Percentiles rank a stretch among this genome's conserved stretches.
These are phyloP conservation scores for Macrobrachium rosenbergii DNA, from an alignment of 1,140 invertebrate species.

Conservation along the genomic window DNA sequence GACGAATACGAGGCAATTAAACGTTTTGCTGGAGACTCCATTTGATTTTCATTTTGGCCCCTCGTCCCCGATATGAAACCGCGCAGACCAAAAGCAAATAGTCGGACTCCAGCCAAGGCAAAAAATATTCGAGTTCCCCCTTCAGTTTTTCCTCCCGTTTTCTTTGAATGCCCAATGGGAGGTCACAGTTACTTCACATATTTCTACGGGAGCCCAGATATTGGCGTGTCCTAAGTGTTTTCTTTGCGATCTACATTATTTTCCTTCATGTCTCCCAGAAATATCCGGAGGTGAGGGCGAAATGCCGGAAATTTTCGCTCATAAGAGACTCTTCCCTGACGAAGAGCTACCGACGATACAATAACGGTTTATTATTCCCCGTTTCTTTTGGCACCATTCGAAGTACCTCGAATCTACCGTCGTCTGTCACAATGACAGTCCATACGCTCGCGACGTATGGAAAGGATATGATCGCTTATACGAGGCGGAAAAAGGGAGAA, in stretches of 20 bases:
- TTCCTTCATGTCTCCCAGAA: slow-evolving; percentile 58
- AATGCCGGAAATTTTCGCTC: slow-evolving; percentile 60
- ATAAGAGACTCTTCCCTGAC: slow-evolving; percentile 37
- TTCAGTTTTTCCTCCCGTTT: slow-evolving; percentile 15
- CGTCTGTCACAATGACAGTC: too few species aligned
- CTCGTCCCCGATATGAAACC: slow-evolving; percentile 42
- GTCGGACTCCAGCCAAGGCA: slow-evolving; percentile 20
- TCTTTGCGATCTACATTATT: slow-evolving; percentile 63
- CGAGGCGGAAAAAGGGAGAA: background rate
- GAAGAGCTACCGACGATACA: slow-evolving; percentile 28
- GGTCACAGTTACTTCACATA: slow-evolving; percentile 60
- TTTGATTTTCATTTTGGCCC: slow-evolving; percentile 45
- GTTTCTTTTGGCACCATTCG: background rate
- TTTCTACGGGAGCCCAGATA: slow-evolving; percentile 57
- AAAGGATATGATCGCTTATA: background rate
- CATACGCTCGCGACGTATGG: too few species aligned
- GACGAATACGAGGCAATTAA: slow-evolving; percentile 58
- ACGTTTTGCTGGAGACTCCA: slow-evolving; percentile 32
- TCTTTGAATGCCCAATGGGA: slow-evolving; percentile 41
- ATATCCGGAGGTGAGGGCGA: slow-evolving; percentile 46
- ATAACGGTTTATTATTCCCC: slow-evolving; percentile 14
- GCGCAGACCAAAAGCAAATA: slow-evolving; percentile 42
- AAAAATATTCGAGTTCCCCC: slow-evolving; percentile 23
- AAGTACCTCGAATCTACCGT: too few species aligned
- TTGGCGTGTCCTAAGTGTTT: slow-evolving; percentile 62